These are phyloP conservation scores for Tapera naevia DNA, from an alignment of 2,797 vertebrate genomes.

Conservation along the genomic window DNA sequence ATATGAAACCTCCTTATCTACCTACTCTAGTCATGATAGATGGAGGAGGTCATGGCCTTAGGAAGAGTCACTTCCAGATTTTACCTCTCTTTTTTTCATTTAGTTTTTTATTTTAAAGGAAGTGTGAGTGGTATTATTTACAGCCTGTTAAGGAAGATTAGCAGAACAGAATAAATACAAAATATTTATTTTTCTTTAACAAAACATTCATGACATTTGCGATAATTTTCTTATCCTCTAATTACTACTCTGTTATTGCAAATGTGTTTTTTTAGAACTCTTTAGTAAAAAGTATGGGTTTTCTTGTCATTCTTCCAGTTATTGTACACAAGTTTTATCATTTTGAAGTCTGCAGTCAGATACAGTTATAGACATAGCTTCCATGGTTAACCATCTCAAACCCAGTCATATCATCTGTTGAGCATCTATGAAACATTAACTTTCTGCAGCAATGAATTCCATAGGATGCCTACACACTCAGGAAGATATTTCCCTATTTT, in stretches of 20 bases:
- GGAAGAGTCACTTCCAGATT: not conserved
- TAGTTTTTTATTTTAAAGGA: slow-evolving; percentile 6
- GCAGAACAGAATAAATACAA: not conserved
- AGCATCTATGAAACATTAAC: not conserved
- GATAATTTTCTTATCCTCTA: not conserved
- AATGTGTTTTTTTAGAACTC: not conserved
- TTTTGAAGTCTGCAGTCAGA: not conserved
- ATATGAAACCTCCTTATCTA: slow-evolving; percentile 24
- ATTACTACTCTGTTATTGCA: not conserved
- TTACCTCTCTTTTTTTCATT: not conserved
- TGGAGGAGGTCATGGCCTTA: not conserved
- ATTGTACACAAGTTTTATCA: not conserved
- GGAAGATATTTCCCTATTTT: not conserved
- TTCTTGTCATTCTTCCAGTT: not conserved
- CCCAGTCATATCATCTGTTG: not conserved
- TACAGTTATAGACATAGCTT: not conserved
- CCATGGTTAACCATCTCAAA: not conserved
- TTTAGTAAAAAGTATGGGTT: not conserved
- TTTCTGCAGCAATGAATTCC: not conserved
- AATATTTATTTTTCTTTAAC: not conserved
- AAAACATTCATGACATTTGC: not conserved
- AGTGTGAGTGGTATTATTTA: not conserved
- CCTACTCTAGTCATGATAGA: not conserved
- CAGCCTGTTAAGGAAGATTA: not conserved
- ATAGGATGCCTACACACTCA: not conserved